Percentiles rank a stretch among this genome's conserved stretches.
phyloP scores from a whole-genome alignment of 2,113 vertebrate genomes.

The Hippocampus mohnikei region DNA sequence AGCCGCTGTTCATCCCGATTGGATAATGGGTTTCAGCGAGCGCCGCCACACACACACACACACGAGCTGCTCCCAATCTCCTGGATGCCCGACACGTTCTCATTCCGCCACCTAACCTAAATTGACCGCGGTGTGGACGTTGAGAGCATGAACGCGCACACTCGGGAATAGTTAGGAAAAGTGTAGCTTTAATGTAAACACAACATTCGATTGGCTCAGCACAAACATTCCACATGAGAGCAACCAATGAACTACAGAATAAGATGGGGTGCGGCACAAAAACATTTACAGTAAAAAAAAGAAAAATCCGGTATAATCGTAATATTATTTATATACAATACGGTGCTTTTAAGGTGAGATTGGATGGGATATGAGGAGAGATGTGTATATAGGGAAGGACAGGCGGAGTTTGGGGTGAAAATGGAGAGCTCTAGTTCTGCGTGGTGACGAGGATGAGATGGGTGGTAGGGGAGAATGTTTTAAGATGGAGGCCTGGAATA shows the following conservation, averaged over 20 bases:
- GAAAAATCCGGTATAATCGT: conserved; percentile 71
- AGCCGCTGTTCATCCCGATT: conserved; percentile 36
- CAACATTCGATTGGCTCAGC: conserved; percentile 77
- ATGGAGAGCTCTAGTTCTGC: conserved; percentile 59
- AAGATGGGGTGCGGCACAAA: conserved; percentile 71
- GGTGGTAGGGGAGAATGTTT: conserved; percentile 28
- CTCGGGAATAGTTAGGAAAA: conserved; percentile 68
- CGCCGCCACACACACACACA: conserved; percentile 26
- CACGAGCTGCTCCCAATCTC: conserved; percentile 46
- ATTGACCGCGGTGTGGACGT: conserved; percentile 13
- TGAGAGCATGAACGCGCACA: conserved; percentile 24
- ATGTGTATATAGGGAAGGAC: conserved; percentile 54
- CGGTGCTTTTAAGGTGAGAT: conserved; percentile 70
- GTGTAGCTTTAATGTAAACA: conserved; percentile 78
- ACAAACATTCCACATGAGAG: conserved; percentile 78
- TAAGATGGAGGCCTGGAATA: conserved; percentile 29
- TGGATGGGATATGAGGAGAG: conserved; percentile 58
- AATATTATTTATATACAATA: conserved; percentile 76
- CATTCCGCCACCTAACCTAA: conserved; percentile 46
- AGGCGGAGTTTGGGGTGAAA: conserved; percentile 53
- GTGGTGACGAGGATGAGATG: conserved; percentile 47
- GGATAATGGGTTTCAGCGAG: conserved; percentile 44
- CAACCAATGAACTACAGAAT: conserved; percentile 73
- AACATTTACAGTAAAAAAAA: conserved; percentile 76
- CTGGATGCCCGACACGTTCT: conserved; percentile 29